Percentiles rank a stretch among this genome's conserved stretches.
Evolutionary conservation across 1,140 invertebrate genomes (phyloP).

Genomic region (Cotesia chilonis): DNA sequence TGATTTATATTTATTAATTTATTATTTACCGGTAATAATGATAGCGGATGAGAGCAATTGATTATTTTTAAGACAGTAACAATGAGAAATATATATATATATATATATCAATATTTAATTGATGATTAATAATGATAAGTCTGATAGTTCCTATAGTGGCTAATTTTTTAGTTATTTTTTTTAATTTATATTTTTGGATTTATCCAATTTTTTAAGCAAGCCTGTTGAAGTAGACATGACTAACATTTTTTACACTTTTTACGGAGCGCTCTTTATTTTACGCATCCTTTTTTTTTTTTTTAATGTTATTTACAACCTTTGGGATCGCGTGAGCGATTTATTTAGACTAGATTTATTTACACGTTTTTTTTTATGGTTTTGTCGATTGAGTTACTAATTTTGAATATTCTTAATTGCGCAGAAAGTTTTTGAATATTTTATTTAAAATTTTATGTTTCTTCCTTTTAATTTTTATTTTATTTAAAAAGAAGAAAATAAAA

Average conservation of each 20-base stretch:
- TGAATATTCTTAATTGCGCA: background rate
- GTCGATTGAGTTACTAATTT: no score
- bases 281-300: background rate
- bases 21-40: background rate
- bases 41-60: constrained; percentile 4
- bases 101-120: background rate
- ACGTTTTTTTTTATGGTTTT: background rate
- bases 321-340: constrained; percentile 2
- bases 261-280: no score
- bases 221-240: no score
- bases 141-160: background rate
- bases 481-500: no score
- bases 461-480: no score
- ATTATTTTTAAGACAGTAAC: constrained; percentile 6
- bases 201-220: no score
- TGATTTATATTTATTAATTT: background rate
- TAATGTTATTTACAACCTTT: constrained; percentile 9
- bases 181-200: constrained; percentile 1
- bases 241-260: constrained; percentile 1
- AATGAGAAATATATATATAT: background rate
- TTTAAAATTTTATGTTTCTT: no score
- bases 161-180: background rate
- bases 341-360: background rate
- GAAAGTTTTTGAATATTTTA: no score
- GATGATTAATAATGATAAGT: constrained; percentile 6